A percentile compares a stretch with the other conserved stretches of the same genome.
Evolutionary conservation across 2,888 invertebrate species (phyloP).

Genomic region (Hemaris fuciformis): DNA sequence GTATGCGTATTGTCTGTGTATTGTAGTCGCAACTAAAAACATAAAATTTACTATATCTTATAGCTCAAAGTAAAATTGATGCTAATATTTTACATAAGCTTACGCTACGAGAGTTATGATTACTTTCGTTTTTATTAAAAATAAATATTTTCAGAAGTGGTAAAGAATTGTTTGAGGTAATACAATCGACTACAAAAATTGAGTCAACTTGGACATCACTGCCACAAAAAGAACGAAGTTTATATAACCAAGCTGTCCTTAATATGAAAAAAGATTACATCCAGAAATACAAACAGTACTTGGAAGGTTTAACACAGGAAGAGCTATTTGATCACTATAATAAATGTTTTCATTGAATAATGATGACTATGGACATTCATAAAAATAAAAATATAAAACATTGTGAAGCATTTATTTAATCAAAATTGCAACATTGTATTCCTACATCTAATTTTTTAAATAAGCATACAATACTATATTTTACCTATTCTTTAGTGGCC

Average conservation of each 20-base stretch:
- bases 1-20: too few species aligned
- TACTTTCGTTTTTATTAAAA: too few species aligned
- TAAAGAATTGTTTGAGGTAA: conserved; percentile 53
- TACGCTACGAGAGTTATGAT: too few species aligned
- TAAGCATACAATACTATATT: not conserved
- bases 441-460: not conserved
- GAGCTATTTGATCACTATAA: conserved; percentile 57
- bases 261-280: conserved; percentile 60
- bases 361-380: not conserved
- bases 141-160: conserved; percentile 54
- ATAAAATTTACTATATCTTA: too few species aligned
- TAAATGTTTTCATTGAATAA: conserved; percentile 27
- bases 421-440: not conserved
- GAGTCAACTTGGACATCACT: conserved; percentile 41
- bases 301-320: conserved; percentile 53
- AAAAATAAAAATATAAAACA: not conserved
- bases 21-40: too few species aligned
- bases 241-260: conserved; percentile 48
- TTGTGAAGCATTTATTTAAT: not conserved
- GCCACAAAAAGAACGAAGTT: conserved; percentile 37
- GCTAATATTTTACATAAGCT: too few species aligned
- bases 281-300: conserved; percentile 53
- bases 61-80: too few species aligned
- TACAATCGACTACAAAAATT: conserved; percentile 34
- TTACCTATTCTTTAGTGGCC: not conserved